These are phyloP conservation scores for Caranx melampygus DNA, from an alignment of 2,113 vertebrate genomes.

Conservation along the genomic window DNA sequence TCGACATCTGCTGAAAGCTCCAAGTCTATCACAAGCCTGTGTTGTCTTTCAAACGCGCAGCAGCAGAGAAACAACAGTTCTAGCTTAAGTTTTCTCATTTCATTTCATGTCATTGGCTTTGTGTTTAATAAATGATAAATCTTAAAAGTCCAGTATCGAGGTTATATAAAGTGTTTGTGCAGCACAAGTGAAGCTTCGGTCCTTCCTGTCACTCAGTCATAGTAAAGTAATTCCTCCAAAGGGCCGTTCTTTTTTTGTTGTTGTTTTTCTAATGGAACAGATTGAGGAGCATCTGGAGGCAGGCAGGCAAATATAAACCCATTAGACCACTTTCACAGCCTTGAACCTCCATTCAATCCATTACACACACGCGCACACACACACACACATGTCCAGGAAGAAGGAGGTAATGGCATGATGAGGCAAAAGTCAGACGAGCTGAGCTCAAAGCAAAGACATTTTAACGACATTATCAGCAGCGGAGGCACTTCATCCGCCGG, in stretches of 20 bases:
- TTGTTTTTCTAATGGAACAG: slow-evolving; percentile 43
- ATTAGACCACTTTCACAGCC: slow-evolving; percentile 32
- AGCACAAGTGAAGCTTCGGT: not conserved
- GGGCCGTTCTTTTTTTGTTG: not conserved
- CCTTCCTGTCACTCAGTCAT: not conserved
- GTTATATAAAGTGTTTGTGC: not conserved
- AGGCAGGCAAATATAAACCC: slow-evolving; percentile 46
- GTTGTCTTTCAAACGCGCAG: too few relatives aligned
- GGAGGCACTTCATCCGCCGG: slow-evolving; percentile 23
- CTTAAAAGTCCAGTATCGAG: too few relatives aligned
- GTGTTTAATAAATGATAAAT: too few relatives aligned
- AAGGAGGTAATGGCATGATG: slow-evolving; percentile 26
- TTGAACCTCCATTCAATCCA: slow-evolving; percentile 35
- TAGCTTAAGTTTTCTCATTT: too few relatives aligned
- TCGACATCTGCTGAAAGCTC: too few relatives aligned
- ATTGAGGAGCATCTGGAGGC: slow-evolving; percentile 2
- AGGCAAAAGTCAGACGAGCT: not conserved
- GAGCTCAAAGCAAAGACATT: slow-evolving; percentile 19
- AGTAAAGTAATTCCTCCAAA: not conserved
- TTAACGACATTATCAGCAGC: slow-evolving; percentile 2
- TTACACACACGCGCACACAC: slow-evolving; percentile 18
- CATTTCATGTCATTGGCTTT: too few relatives aligned
- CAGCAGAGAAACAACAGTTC: too few relatives aligned
- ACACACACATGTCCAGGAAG: not conserved
- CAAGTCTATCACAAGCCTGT: too few relatives aligned